Evolutionary conservation across 2,888 invertebrate genomes (phyloP), one percentile per base, ranked within the genome.

Genomic region (Bhutanitis thaidina): DNA sequence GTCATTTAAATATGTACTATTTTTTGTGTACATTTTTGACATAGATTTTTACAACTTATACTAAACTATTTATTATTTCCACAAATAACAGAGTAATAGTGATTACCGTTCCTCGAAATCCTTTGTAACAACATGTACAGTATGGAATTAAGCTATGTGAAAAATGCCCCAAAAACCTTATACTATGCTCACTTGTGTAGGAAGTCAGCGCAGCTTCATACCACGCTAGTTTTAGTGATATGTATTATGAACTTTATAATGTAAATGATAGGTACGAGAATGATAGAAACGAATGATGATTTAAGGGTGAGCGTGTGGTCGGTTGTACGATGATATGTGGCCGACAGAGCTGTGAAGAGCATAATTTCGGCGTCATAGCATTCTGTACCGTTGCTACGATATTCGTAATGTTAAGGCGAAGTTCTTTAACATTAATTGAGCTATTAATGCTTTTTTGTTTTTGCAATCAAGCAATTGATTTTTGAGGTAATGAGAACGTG

Each of bases 371-470:
- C 51, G 35, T 36, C 46, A 39, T 25, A 37, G 43, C 14, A 55
- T 46, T 54, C 54, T 15, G 27, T 54, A 51, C 48, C 47, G 54
- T 54, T 47, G 46, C 25, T 41, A 32, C 45, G 34, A 35, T 25
- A 16, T 16, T 34, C 50, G 15, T 47, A 29, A 38, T 34, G 35
- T 49, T 53, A 46, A 49, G 43, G 49, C 27, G 27, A 45, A 44
- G 41, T 14, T 41, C 12, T 9, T 10, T 3, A n/a, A 27, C 14
- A 15, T 15, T 36, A 15, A 15, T 12, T 34, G 7, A 13, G 13
- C n/a, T n/a, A n/a, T n/a, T n/a, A n/a, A n/a, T n/a, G n/a, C n/a
- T n/a, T n/a, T n/a, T n/a, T n/a, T n/a, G n/a, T n/a, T n/a, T n/a
- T n/a, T n/a, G n/a, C n/a, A n/a, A n/a, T n/a, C n/a, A n/a, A n/a